Conservation (phyloP, 2,888 invertebrate species). For the Polyommatus icarus region DNA sequence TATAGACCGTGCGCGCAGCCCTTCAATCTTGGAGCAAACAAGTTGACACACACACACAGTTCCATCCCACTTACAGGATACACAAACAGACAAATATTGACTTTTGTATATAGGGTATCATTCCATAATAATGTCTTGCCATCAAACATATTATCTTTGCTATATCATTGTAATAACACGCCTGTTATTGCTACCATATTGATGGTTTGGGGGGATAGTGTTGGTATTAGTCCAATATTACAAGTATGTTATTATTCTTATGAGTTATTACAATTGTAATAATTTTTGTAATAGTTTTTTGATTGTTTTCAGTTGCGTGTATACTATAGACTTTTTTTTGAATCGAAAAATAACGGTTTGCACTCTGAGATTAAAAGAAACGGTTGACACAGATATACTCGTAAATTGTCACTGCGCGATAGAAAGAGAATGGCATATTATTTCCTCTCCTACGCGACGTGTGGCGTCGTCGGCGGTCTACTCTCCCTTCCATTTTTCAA, state of each 20-base stretch:
- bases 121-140: constrained; percentile 5
- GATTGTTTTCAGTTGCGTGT: too few species aligned
- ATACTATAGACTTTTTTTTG: too few species aligned
- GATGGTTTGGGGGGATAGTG: not conserved
- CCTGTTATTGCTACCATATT: not conserved
- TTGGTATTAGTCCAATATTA: constrained; percentile 1
- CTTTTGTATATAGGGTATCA: constrained; percentile 12
- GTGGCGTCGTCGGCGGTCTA: too few species aligned
- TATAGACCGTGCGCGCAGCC: not conserved
- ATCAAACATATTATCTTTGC: constrained; percentile 17
- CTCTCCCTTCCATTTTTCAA: too few species aligned
- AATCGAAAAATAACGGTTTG: too few species aligned
- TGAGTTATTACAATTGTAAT: too few species aligned
- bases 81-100: constrained; percentile 14
- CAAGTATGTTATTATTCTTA: not conserved
- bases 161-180: not conserved
- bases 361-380: too few species aligned
- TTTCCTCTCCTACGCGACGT: too few species aligned
- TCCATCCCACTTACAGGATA: not conserved
- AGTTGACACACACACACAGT: not conserved
- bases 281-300: too few species aligned
- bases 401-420: too few species aligned
- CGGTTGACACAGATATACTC: too few species aligned
- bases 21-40: not conserved
- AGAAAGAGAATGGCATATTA: too few species aligned